A percentile compares a stretch with the other conserved stretches of the same genome.
These are phyloP conservation scores for Hybos culiciformis DNA, from an alignment of 2,888 invertebrate genomes.

Conservation along the genomic window DNA sequence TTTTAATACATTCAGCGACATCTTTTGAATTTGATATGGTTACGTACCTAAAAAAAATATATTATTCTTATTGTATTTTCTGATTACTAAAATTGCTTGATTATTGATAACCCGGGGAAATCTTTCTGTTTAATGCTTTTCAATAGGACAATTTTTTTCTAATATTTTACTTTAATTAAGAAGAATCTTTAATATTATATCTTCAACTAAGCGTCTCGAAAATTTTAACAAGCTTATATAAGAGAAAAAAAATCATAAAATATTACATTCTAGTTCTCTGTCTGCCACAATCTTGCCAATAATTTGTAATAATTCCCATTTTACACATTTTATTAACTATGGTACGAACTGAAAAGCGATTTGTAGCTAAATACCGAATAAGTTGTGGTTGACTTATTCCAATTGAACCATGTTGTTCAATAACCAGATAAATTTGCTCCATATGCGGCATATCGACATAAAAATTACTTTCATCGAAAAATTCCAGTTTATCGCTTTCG, in stretches of 20 bases:
- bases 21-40: background rate
- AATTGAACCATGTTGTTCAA: conserved; percentile 37
- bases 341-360: conserved; percentile 36
- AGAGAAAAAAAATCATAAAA: too few relatives aligned
- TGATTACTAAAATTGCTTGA: too few relatives aligned
- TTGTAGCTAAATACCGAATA: conserved; percentile 32
- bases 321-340: conserved; percentile 35
- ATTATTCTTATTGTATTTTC: too few relatives aligned
- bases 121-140: too few relatives aligned
- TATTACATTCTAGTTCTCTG: conserved; percentile 40
- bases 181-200: background rate
- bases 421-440: conserved; percentile 39
- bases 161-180: too few relatives aligned
- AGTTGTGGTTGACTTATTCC: conserved; percentile 41
- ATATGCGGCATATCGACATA: conserved; percentile 33
- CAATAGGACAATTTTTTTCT: too few relatives aligned
- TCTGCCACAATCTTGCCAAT: conserved; percentile 41
- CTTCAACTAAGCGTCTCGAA: background rate
- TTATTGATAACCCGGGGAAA: too few relatives aligned
- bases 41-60: conserved; percentile 7
- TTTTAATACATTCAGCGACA: background rate
- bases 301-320: conserved; percentile 34
- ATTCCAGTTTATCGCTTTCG: background rate
- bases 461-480: conserved; percentile 17
- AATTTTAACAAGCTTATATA: too few relatives aligned